A percentile compares a stretch with the other conserved stretches of the same genome.
phyloP scores from a whole-genome alignment of 1,140 invertebrate genomes.

The Trissolcus basalis region DNA sequence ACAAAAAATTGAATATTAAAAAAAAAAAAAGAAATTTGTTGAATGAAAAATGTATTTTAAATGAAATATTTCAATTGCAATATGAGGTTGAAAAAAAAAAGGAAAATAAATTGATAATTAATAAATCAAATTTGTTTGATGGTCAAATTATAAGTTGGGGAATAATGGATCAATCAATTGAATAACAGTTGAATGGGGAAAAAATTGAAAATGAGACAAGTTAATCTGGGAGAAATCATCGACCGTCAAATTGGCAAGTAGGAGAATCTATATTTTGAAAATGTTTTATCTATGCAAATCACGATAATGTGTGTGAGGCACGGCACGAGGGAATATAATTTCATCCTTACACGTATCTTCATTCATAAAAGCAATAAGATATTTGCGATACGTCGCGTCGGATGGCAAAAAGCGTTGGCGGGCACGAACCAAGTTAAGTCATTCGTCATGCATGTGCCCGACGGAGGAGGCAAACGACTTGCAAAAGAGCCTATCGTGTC shows the following conservation, averaged over 20 bases:
- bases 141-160: too few relatives aligned
- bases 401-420: conserved; percentile 48
- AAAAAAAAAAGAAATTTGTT: too few relatives aligned
- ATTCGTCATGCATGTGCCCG: conserved; percentile 26
- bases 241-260: conserved; percentile 23
- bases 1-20: too few relatives aligned
- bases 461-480: conserved; percentile 17
- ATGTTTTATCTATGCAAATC: conserved; percentile 63
- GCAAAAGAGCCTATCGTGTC: conserved; percentile 14
- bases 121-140: too few relatives aligned
- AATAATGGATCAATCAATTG: too few relatives aligned
- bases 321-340: conserved; percentile 30
- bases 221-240: conserved; percentile 11
- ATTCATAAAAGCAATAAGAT: conserved; percentile 68
- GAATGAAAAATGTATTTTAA: too few relatives aligned
- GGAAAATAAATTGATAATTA: too few relatives aligned
- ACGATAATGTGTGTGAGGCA: conserved; percentile 40
- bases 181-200: too few relatives aligned
- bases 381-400: conserved; percentile 62
- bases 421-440: conserved; percentile 44
- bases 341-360: conserved; percentile 31
- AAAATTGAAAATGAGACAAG: too few relatives aligned
- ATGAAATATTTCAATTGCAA: too few relatives aligned
- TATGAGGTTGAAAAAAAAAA: too few relatives aligned
- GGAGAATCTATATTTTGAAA: too few relatives aligned